Base-by-base conservation (phyloP, 2,113 vertebrate genomes). In the Anseranas semipalmata region DNA sequence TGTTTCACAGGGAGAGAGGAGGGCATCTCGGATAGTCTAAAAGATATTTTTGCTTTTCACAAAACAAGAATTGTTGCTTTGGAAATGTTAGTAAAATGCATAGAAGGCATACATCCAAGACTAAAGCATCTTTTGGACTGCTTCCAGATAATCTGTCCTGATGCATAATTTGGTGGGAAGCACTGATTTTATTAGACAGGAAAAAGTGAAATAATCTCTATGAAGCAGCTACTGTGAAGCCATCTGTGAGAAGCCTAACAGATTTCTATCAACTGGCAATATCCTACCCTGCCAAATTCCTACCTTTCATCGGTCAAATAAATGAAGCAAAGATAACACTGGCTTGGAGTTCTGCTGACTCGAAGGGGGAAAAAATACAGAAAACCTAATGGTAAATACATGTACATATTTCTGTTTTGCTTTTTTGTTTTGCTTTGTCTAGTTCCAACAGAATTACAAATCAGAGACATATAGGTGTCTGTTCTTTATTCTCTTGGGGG, bases 161-260 rank as follows among this genome's bases (percentile, higher is more conserved):
- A 60, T 62, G 35, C 33, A 81, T 56, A 39, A 76, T 60, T 93
- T 48, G 68, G 48, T 58, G 12, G 48, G 63, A 87, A 96, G 39
- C 53, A 75, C 48, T 59, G 46, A 71, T 87, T 87, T 80, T 56
- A 87, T 80, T 60, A 62, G 68, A 93, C 46, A 87, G 48, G 41
- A 87, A 92, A 95, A 94, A 76, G 18, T 17, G 66, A 96, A 96
- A 89, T 58, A 68, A 82, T 41, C 74, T 93, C 68, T 81, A 35
- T 12, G 60, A 60, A 1, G 20, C 32, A 82, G 65, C 56, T 58
- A 78, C 85, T 65, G 39, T 13, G 22, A 82, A 93, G 53, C 58
- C 71, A 87, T 27, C 39, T 87, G 81, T 58, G 37, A 80, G 78
- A 91, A 83, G 62, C 30, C 43, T n/a, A 70, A 60, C 0, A 87